Evolutionary conservation across 2,113 vertebrate species (phyloP).

Genomic region (Phocoena phocoena): DNA sequence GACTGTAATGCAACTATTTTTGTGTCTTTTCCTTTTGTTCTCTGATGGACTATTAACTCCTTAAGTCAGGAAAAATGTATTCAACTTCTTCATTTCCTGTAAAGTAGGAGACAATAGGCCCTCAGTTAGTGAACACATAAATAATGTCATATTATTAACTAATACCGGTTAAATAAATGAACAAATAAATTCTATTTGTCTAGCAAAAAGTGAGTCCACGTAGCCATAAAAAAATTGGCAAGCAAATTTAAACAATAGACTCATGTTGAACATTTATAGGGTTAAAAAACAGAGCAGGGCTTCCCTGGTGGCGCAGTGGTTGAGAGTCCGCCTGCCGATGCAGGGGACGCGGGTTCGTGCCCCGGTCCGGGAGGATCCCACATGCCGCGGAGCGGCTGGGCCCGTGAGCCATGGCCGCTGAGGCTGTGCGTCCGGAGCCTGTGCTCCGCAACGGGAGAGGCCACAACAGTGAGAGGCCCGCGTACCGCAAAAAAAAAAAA

Average conservation of each 20-base stretch:
- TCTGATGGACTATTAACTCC: neutral
- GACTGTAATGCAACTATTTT: neutral
- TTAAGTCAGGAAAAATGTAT: neutral
- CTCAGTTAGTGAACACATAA: neutral
- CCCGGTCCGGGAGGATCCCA: no score
- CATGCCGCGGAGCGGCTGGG: no score
- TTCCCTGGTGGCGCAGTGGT: no score
- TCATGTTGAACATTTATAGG: neutral
- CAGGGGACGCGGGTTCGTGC: no score
- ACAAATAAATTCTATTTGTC: slow-evolving; percentile 9
- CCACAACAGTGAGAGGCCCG: no score
- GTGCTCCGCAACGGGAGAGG: no score
- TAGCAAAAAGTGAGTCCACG: neutral
- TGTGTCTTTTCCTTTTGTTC: neutral
- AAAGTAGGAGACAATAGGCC: neutral
- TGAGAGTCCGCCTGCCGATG: no score
- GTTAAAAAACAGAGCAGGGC: neutral
- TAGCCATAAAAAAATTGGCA: neutral
- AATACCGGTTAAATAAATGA: neutral
- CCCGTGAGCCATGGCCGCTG: no score
- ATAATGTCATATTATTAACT: neutral
- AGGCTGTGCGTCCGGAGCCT: no score
- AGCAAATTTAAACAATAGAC: neutral
- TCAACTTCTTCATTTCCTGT: neutral
- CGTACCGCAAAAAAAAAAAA: neutral